These are phyloP conservation scores for Anomalospiza imberbis DNA, from an alignment of 2,797 vertebrate species.

Conservation along the genomic window DNA sequence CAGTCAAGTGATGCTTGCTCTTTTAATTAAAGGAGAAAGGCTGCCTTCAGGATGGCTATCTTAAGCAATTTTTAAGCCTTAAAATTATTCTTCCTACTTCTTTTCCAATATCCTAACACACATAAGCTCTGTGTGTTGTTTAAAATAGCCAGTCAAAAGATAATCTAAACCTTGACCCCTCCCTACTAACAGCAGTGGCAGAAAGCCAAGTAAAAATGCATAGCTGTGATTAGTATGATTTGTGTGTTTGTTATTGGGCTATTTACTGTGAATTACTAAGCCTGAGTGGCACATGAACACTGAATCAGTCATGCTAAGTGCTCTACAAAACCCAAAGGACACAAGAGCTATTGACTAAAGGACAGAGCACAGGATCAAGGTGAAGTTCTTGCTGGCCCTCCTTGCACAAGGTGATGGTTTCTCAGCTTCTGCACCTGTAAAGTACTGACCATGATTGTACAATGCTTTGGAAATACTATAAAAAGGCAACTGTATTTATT, in stretches of 20 bases:
- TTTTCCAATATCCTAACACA: neutral
- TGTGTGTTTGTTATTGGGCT: neutral
- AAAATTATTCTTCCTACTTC: neutral
- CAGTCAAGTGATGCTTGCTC: neutral
- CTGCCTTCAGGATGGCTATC: neutral
- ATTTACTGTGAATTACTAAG: neutral
- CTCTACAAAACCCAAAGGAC: neutral
- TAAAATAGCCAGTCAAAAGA: neutral
- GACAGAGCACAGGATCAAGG: neutral
- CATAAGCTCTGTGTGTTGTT: neutral
- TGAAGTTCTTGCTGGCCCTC: neutral
- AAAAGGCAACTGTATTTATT: neutral
- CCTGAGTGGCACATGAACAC: neutral
- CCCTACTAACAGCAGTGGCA: neutral
- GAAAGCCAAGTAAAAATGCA: neutral
- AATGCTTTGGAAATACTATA: neutral
- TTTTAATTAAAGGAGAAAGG: neutral
- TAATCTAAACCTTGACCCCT: neutral
- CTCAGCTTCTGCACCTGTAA: neutral
- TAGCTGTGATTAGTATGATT: neutral
- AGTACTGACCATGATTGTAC: neutral
- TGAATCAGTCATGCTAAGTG: neutral
- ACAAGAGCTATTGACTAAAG: neutral
- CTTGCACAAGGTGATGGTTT: neutral
- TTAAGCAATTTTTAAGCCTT: neutral